Base-by-base conservation (phyloP, 2,888 invertebrate species). In the Omphaloscelis lunosa region DNA sequence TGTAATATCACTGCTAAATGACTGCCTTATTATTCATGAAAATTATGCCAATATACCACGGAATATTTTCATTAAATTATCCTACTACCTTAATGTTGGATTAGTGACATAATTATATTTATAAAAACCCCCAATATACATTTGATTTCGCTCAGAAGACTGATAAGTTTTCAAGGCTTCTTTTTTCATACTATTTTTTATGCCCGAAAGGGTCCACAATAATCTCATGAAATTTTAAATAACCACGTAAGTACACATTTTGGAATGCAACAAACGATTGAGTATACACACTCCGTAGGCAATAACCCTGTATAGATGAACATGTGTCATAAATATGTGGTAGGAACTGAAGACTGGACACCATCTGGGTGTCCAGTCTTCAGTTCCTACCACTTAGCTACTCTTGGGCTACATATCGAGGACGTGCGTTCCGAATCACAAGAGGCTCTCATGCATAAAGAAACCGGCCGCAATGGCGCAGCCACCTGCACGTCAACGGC, bases 391-490 rank as follows among this genome's bases (percentile, higher is more conserved):
- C 11, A 63, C 87, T 85, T 76, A 68, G 75, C 69, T 90, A 84
- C 74, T 94, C 93, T 93, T 72, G 90, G 92, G 15, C 74, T 89
- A 93, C 92, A 94, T 93, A 93, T 93, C 90, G 91, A 88, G 89
- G 91, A 91, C 92, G 93, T 93, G 94, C 94, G 95, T 93, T 93
- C 91, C 91, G 94, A 94, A 94, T 94, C 94, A 93, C 93, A 93
- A 94, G 94, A 93, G 90, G 93, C 90, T 91, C 94, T 95, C 96
- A 96, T 96, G 96, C 96, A 96, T 96, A 95, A 95, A 95, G 95
- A 94, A 95, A 90, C 85, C 89, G 73, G 80, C 93, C 92, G 91
- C 92, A 92, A 89, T 91, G 91, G 92, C 91, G 92, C 92, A 90
- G 92, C 89, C 95, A 96, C 96, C 96, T 96, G 96, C 91, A 93